Conservation (phyloP, 2,888 invertebrate genomes). For the Odiellus spinosus region DNA sequence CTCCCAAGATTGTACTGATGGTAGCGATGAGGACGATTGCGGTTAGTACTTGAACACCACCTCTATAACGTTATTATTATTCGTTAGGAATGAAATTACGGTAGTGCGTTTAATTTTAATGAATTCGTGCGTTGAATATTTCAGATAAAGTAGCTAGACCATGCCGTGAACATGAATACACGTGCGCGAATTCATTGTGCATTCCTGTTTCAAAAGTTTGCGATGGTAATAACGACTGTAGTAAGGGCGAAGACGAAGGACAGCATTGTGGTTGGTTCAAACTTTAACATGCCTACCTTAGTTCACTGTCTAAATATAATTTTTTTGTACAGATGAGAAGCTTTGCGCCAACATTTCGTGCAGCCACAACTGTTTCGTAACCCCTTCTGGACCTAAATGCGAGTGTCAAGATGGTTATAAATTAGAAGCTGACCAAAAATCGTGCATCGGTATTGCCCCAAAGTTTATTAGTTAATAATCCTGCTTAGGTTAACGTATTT, state of each 20-base stretch:
- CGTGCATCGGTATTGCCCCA: conserved; percentile 18
- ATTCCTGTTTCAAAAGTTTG: conserved; percentile 13
- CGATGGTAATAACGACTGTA: conserved; percentile 18
- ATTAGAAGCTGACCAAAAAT: conserved; percentile 11
- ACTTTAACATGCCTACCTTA: too few relatives aligned
- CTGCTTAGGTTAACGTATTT: too few relatives aligned
- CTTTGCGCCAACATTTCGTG: conserved; percentile 11
- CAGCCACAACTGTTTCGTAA: conserved; percentile 11
- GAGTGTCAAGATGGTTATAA: conserved; percentile 17
- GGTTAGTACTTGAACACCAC: conserved; percentile 3
- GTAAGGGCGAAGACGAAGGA: conserved; percentile 19
- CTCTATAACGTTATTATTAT: too few relatives aligned
- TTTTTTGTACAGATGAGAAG: neutral
- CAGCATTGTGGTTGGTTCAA: conserved; percentile 10
- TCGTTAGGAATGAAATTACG: too few relatives aligned
- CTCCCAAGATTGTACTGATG: conserved; percentile 18
- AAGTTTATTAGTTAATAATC: too few relatives aligned
- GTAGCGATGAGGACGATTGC: conserved; percentile 19
- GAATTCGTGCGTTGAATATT: conserved; percentile 4
- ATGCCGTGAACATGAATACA: conserved; percentile 7
- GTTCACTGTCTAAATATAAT: too few relatives aligned
- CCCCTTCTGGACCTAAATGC: conserved; percentile 17
- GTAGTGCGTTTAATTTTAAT: conserved; percentile 3
- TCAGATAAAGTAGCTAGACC: neutral
- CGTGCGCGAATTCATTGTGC: conserved; percentile 15